Conservation (phyloP, 2,113 vertebrate species). For the Cacatua alba region DNA sequence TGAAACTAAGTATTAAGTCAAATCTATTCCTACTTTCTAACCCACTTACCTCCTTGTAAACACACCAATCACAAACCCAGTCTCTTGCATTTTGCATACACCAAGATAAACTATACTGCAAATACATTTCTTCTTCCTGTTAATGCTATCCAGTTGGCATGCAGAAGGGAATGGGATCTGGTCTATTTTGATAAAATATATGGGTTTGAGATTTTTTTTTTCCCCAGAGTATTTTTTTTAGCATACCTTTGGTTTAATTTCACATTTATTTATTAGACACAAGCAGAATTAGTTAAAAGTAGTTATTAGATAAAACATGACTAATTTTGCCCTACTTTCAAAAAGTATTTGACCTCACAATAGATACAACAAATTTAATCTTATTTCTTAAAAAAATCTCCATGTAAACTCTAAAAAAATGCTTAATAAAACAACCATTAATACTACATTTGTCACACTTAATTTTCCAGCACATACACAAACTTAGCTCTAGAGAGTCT, state of each 20-base stretch:
- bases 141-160: neutral
- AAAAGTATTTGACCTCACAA: conserved; percentile 3
- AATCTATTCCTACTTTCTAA: neutral
- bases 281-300: neutral
- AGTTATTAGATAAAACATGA: neutral
- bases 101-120: neutral
- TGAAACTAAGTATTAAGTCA: neutral
- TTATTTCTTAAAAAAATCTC: neutral
- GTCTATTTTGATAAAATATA: neutral
- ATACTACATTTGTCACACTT: conserved; percentile 1
- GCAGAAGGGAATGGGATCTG: neutral
- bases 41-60: neutral
- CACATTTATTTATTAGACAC: neutral
- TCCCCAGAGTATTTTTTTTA: neutral
- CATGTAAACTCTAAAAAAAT: neutral
- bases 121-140: neutral
- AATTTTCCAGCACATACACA: conserved; percentile 7
- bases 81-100: neutral
- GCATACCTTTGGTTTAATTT: neutral
- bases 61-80: neutral
- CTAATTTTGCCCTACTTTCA: conserved; percentile 6
- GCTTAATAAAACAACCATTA: neutral
- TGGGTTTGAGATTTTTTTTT: fast-evolving
- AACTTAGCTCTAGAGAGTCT: neutral
- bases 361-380: conserved; percentile 20